Evolutionary conservation across 2,113 vertebrate species (phyloP).

Genomic region (Platysteira castanea): DNA sequence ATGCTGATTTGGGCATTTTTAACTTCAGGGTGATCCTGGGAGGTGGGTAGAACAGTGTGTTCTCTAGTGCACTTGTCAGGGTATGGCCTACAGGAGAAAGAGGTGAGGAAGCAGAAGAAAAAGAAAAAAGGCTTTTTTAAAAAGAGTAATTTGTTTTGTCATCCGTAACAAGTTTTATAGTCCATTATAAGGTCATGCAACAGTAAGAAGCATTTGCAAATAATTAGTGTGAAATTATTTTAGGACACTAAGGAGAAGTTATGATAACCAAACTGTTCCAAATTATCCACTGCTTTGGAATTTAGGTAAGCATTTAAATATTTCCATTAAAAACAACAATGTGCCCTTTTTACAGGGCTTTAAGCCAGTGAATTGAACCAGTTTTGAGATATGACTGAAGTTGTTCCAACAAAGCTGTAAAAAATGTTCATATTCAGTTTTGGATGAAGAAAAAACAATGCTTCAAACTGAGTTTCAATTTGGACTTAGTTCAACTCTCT

Average conservation of each 20-base stretch:
- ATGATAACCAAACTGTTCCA: not conserved
- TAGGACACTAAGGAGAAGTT: not conserved
- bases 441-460: slow-evolving; percentile 40
- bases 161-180: not conserved
- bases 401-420: slow-evolving; percentile 10
- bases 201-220: not conserved
- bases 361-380: not conserved
- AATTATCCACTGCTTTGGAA: not conserved
- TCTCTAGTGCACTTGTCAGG: slow-evolving; percentile 83
- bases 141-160: not conserved
- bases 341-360: not conserved
- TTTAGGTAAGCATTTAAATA: slow-evolving; percentile 6
- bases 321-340: not conserved
- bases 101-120: not conserved
- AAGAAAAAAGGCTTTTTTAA: not conserved
- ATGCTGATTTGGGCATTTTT: slow-evolving; percentile 87
- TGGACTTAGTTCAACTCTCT: slow-evolving; percentile 9
- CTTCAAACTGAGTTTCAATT: slow-evolving; percentile 31
- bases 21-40: slow-evolving; percentile 96
- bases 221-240: not conserved
- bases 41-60: slow-evolving; percentile 83
- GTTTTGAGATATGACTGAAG: slow-evolving; percentile 3
- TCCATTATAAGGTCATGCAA: not conserved
- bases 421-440: slow-evolving; percentile 16
- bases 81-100: slow-evolving; percentile 76